Evolutionary conservation across 2,797 vertebrate species (phyloP), one percentile per base, ranked within the genome.

Genomic region (Siniperca undulata): DNA sequence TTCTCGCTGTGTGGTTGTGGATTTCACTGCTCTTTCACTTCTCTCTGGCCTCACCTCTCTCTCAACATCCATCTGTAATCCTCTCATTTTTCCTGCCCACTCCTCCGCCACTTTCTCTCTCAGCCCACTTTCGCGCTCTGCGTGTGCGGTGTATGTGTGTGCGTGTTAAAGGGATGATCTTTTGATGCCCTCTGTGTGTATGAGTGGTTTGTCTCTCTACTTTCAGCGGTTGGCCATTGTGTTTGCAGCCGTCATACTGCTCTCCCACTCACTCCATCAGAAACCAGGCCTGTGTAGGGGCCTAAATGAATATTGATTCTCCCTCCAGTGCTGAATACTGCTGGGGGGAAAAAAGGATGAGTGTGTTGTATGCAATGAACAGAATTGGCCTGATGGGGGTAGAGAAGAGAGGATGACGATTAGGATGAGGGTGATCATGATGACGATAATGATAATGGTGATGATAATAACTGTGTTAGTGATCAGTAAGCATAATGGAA

Each of bases 291-390:
- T 84, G 92, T 91, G 93, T 92, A 83, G 85, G 74, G 89, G 89
- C 90, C 89, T 92, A 94, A 94, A 95, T 94, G 92, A 95, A 93
- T 94, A 95, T 95, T 94, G 94, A 95, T 95, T 94, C 93, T 91
- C 90, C 92, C 91, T 94, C 93, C 87, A 91, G 91, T 91, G 91
- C 89, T 92, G 87, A 94, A 92, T 88, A 89, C 89, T 90, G 89
- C 85, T 78, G 83, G 65, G 86, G 77, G 12, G 17, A 65, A 58
- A 78, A 56, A 70, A 59, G 75, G 80, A 84, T 68, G 88, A 84
- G 91, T 62, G 83, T 84, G 89, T 87, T 88, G 80, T 53, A 86
- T 58, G 88, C 85, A 83, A 87, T 88, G 87, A 89, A 83, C 77
- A 90, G 92, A 93, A 93, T 86, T 91, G 86, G 82, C 85, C 90